phyloP scores from a whole-genome alignment of 2,113 vertebrate species.

The Microtus pennsylvanicus region DNA sequence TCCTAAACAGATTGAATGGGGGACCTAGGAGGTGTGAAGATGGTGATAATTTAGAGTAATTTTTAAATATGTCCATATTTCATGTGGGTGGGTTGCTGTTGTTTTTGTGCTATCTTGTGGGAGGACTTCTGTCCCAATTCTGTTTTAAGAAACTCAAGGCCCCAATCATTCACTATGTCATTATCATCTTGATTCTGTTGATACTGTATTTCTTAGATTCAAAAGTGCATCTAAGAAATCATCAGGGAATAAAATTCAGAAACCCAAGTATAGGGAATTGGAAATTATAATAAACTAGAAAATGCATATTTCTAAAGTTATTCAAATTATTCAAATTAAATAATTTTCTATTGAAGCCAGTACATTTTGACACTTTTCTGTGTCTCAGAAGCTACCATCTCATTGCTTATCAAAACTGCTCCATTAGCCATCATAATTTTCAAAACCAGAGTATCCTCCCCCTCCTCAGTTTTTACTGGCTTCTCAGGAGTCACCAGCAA shows the following conservation, averaged over 20 bases:
- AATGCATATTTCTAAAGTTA: not conserved
- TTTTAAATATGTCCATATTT: conserved; percentile 76
- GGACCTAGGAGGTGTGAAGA: conserved; percentile 66
- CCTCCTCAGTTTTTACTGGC: not conserved
- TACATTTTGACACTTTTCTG: not conserved
- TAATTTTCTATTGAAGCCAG: not conserved
- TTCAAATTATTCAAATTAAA: conserved; percentile 34
- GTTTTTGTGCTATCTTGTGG: conserved; percentile 61
- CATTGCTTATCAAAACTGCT: not conserved
- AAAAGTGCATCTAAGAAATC: not conserved
- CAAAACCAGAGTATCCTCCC: not conserved
- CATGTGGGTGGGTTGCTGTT: conserved; percentile 66
- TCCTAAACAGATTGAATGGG: conserved; percentile 72
- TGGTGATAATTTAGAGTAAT: conserved; percentile 62
- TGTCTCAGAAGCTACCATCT: not conserved
- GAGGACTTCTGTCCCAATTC: conserved; percentile 65
- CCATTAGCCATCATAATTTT: not conserved
- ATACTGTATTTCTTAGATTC: too few species aligned
- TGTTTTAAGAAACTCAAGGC: conserved; percentile 57
- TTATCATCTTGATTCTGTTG: not conserved
- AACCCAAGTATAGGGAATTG: not conserved
- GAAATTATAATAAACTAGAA: conserved; percentile 11
- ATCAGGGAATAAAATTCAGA: not conserved
- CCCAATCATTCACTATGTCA: conserved; percentile 25
- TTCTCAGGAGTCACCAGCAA: not conserved